phyloP scores from a whole-genome alignment of 2,797 vertebrate genomes.

The Hypotaenidia okinawae region DNA sequence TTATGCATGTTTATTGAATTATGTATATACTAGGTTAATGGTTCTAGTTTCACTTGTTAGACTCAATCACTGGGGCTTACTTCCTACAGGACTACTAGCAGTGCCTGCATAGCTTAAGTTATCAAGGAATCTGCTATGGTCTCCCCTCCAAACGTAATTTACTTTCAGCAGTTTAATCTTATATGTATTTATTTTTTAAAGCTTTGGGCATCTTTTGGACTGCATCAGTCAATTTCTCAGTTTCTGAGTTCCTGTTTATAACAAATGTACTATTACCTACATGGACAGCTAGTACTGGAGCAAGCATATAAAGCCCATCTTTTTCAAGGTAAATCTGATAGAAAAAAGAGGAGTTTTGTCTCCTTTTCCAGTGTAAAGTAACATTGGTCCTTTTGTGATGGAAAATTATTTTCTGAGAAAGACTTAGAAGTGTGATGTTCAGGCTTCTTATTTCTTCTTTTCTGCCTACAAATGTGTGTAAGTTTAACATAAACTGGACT shows the following conservation, averaged over 20 bases:
- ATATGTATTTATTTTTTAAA: neutral
- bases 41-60: neutral
- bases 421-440: neutral
- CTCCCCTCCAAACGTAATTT: neutral
- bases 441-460: neutral
- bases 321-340: neutral
- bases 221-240: neutral
- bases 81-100: neutral
- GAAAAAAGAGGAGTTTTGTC: neutral
- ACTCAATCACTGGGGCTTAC: neutral
- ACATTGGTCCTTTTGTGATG: neutral
- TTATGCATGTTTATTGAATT: neutral
- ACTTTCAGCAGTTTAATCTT: neutral
- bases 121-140: neutral
- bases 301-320: neutral
- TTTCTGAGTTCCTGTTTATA: neutral
- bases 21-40: neutral
- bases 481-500: neutral
- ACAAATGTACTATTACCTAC: neutral
- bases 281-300: neutral
- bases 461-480: neutral
- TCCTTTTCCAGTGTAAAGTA: neutral
- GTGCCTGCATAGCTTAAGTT: neutral
- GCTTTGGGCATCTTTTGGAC: neutral
- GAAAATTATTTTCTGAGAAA: neutral